Evolutionary conservation across 2,113 vertebrate species (phyloP).

Genomic region (Bufo bufo): DNA sequence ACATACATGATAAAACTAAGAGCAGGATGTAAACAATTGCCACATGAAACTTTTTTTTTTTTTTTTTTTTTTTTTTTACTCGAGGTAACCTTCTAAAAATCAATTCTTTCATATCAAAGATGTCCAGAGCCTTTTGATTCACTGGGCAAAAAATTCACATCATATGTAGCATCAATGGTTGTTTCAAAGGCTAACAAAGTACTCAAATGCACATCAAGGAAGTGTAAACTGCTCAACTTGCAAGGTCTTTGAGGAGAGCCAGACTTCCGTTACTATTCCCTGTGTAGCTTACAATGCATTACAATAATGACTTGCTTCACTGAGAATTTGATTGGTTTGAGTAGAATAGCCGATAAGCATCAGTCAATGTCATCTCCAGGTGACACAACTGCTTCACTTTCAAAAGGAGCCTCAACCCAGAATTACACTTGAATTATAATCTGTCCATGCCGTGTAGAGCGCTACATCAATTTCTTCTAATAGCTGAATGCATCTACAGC

Average conservation of each 20-base stretch:
- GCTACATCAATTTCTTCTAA: conserved; percentile 20
- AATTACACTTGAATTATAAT: conserved; percentile 27
- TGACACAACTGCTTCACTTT: neutral
- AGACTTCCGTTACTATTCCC: neutral
- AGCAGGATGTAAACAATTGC: no score
- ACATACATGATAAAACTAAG: no score
- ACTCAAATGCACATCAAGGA: neutral
- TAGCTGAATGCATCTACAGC: neutral
- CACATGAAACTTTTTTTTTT: no score
- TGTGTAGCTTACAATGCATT: neutral
- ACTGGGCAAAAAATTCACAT: neutral
- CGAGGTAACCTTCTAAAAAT: no score
- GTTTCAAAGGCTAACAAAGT: neutral
- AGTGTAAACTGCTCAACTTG: neutral
- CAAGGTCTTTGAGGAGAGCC: neutral
- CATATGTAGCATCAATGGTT: neutral
- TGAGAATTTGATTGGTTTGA: conserved; percentile 5
- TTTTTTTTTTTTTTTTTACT: no score
- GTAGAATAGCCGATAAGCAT: neutral
- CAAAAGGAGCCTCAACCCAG: neutral
- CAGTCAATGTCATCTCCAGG: conserved; percentile 26
- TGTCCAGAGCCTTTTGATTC: neutral
- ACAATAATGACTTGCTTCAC: neutral
- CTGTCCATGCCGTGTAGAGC: neutral
- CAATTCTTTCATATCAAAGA: no score